These are phyloP conservation scores for Hirundichthys speculiger DNA, from an alignment of 2,113 vertebrate genomes.

Conservation along the genomic window DNA sequence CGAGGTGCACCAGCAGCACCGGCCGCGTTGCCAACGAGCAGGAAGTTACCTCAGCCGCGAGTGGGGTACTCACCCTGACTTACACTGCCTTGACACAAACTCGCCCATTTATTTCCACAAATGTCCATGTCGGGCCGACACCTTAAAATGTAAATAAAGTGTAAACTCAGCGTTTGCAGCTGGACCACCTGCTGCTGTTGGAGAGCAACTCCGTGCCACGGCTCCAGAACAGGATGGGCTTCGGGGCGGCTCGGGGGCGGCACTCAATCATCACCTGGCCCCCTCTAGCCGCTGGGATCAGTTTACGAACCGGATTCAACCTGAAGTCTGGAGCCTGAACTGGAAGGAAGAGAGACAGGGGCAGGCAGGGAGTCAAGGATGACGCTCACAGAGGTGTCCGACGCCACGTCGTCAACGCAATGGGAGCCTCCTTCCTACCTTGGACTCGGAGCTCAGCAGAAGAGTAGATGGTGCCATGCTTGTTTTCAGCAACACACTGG, in stretches of 20 bases:
- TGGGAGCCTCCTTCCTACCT: slow-evolving; percentile 78
- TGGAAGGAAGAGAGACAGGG: slow-evolving; percentile 45
- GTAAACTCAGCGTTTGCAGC: background rate
- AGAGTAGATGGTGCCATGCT: slow-evolving; percentile 94
- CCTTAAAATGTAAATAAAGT: too few relatives aligned
- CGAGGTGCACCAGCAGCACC: too few relatives aligned
- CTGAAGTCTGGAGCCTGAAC: slow-evolving; percentile 95
- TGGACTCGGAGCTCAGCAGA: slow-evolving; percentile 94
- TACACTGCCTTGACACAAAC: too few relatives aligned
- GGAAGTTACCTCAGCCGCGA: too few relatives aligned
- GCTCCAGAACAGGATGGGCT: slow-evolving; percentile 93
- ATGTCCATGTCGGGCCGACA: too few relatives aligned
- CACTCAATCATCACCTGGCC: slow-evolving; percentile 92
- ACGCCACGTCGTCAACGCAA: background rate
- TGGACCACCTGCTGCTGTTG: slow-evolving; percentile 92
- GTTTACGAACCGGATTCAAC: slow-evolving; percentile 86
- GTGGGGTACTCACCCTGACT: too few relatives aligned
- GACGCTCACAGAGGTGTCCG: background rate
- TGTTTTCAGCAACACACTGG: slow-evolving; percentile 98
- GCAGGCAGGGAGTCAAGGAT: background rate
- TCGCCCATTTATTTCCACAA: too few relatives aligned
- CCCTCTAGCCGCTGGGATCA: slow-evolving; percentile 93
- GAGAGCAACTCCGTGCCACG: slow-evolving; percentile 93
- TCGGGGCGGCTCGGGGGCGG: slow-evolving; percentile 91
- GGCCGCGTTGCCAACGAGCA: too few relatives aligned